Evolutionary conservation across 2,113 vertebrate species (phyloP).

Genomic region (Ceratotherium simum): DNA sequence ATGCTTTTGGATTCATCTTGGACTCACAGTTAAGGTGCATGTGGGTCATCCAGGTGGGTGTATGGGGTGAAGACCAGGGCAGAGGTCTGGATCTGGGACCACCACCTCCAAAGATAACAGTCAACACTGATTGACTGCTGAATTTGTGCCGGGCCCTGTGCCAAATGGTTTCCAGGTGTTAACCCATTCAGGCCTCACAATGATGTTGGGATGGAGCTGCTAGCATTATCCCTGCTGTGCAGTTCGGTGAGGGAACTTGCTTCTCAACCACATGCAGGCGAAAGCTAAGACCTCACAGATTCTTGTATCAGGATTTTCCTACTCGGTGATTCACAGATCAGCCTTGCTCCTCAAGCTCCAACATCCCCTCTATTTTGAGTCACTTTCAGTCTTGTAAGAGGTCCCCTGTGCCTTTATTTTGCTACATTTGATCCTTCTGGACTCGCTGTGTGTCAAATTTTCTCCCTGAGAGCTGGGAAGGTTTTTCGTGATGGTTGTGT

Average conservation of each 20-base stretch:
- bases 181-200: fast-evolving
- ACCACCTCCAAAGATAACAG: fast-evolving
- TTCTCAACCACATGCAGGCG: neutral
- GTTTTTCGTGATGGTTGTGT: neutral
- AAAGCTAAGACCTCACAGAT: neutral
- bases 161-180: neutral
- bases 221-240: fast-evolving
- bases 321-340: neutral
- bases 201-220: neutral
- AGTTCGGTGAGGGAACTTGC: fast-evolving
- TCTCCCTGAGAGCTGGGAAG: neutral
- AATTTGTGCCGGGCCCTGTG: neutral
- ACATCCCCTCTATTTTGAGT: neutral
- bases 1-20: neutral
- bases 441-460: neutral
- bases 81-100: neutral
- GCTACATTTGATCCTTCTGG: neutral
- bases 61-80: neutral
- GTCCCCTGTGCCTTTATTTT: neutral
- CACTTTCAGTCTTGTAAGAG: neutral
- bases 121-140: neutral
- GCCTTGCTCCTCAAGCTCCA: neutral
- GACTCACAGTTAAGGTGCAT: neutral
- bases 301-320: neutral
- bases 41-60: neutral